phyloP scores from a whole-genome alignment of 2,888 invertebrate genomes.

The Tachina fera region DNA sequence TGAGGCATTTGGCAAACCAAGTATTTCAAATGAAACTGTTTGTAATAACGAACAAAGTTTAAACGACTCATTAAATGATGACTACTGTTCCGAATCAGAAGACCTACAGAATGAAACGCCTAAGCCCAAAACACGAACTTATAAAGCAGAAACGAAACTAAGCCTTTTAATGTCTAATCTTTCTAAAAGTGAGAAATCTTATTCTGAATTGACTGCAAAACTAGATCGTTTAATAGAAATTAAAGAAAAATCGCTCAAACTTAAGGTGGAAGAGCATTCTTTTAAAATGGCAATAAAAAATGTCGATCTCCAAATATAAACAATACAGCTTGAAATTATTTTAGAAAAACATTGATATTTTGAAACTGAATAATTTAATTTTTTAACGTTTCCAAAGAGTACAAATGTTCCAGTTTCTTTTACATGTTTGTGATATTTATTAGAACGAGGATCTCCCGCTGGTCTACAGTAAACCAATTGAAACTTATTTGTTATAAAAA shows the following conservation, averaged over 20 bases:
- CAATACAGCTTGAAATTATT: neutral
- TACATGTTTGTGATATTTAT: too few species aligned
- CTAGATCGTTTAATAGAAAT: constrained; percentile 10
- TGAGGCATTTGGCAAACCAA: constrained; percentile 19
- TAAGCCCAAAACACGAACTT: neutral
- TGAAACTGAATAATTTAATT: constrained; percentile 1
- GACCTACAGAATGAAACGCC: constrained; percentile 4
- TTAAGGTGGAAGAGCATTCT: neutral
- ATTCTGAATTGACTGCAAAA: constrained; percentile 2
- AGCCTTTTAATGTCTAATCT: constrained; percentile 17
- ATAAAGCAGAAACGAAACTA: constrained; percentile 22
- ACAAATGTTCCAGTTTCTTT: too few species aligned
- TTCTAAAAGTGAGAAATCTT: constrained; percentile 1
- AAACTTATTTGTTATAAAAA: too few species aligned
- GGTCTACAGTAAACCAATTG: too few species aligned
- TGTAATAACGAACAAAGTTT: neutral
- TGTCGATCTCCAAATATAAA: neutral
- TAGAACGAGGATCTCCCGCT: too few species aligned
- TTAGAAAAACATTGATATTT: neutral
- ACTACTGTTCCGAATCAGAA: neutral
- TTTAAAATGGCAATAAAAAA: neutral
- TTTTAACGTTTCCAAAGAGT: too few species aligned
- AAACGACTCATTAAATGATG: neutral
- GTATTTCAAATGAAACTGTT: too few species aligned
- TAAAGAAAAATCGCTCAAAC: constrained; percentile 21